Conservation (phyloP, 1,140 invertebrate genomes). For the Doryteuthis pealeii region DNA sequence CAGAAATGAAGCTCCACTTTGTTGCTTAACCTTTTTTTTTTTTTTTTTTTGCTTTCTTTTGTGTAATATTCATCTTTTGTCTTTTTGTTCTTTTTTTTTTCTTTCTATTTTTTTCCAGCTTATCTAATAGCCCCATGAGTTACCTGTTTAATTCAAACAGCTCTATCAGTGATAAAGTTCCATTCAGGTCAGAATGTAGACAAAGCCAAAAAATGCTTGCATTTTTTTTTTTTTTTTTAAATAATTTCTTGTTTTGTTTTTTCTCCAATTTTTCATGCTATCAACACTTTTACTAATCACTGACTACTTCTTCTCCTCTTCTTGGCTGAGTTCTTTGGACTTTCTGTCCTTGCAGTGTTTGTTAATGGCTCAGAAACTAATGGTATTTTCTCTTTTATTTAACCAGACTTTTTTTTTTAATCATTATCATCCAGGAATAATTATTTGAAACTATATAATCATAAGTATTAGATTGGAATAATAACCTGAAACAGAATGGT, state of each 20-base stretch:
- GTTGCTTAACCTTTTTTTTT: not conserved
- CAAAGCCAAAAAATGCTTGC: not conserved
- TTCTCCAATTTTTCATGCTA: too few relatives aligned
- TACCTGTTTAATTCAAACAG: conserved; percentile 1
- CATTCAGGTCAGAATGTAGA: not conserved
- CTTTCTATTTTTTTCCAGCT: conserved; percentile 15
- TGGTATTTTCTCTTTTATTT: too few relatives aligned
- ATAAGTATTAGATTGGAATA: too few relatives aligned
- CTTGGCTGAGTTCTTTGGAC: too few relatives aligned
- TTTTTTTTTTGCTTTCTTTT: not conserved
- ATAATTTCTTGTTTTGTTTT: not conserved
- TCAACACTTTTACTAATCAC: not conserved
- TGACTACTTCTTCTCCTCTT: too few relatives aligned
- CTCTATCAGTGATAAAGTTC: not conserved
- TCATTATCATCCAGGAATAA: too few relatives aligned
- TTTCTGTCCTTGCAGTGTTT: too few relatives aligned
- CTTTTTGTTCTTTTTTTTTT: conserved; percentile 8
- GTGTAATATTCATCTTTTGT: conserved; percentile 2
- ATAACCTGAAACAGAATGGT: too few relatives aligned
- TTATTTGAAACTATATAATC: too few relatives aligned
- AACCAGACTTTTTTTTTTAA: too few relatives aligned
- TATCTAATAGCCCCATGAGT: not conserved
- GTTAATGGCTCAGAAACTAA: too few relatives aligned
- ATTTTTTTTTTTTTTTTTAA: not conserved
- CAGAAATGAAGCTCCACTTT: not conserved